These are phyloP conservation scores for Zoroaster sp. DNA, from an alignment of 53 echinoderm and acorn worm genomes.

Conservation along the genomic window DNA sequence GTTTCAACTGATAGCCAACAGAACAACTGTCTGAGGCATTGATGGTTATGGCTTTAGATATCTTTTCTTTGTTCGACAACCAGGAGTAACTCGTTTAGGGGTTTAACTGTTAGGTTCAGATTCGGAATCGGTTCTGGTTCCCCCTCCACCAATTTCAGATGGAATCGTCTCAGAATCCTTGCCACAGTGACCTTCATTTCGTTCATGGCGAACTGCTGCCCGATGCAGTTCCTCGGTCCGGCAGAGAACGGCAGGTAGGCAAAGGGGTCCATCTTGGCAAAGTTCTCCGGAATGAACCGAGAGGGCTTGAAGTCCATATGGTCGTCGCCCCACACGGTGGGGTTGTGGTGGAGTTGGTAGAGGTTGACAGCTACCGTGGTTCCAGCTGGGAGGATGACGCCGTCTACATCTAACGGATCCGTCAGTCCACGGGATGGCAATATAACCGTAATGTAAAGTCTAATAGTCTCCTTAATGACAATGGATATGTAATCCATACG, in stretches of 20 bases:
- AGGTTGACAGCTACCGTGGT: slow-evolving; percentile 32
- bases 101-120: slow-evolving; percentile 25
- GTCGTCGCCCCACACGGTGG: slow-evolving; percentile 66
- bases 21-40: background rate
- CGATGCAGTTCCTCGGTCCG: slow-evolving; percentile 58
- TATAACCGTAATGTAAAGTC: background rate
- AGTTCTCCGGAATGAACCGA: slow-evolving; percentile 45
- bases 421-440: slow-evolving; percentile 1
- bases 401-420: slow-evolving; percentile 38
- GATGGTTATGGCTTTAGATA: background rate
- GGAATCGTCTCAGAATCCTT: slow-evolving; percentile 47
- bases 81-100: slow-evolving; percentile 38
- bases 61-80: background rate
- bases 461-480: slow-evolving; percentile 47
- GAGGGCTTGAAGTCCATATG: slow-evolving; percentile 68
- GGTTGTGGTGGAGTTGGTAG: slow-evolving; percentile 72
- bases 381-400: slow-evolving; percentile 36
- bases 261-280: slow-evolving; percentile 32
- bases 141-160: slow-evolving; percentile 25
- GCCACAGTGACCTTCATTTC: slow-evolving; percentile 45
- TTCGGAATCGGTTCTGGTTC: slow-evolving; percentile 31
- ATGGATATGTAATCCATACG: background rate
- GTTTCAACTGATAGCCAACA: no score
- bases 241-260: slow-evolving; percentile 67
- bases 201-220: slow-evolving; percentile 60